A percentile compares a stretch with the other conserved stretches of the same genome.
phyloP scores from a whole-genome alignment of 1,140 invertebrate species.

The Hetaerina americana region DNA sequence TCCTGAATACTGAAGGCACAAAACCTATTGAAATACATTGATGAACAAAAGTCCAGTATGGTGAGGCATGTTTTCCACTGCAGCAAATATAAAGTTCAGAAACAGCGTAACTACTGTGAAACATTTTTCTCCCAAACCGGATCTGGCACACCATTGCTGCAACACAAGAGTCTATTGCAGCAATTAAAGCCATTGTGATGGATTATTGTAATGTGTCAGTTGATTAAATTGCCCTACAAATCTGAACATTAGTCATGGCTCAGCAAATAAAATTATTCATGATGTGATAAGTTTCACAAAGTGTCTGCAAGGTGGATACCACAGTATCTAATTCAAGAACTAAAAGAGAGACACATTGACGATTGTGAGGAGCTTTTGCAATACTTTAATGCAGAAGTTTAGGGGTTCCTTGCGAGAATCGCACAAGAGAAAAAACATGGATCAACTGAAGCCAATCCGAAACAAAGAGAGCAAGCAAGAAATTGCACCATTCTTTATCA shows the following conservation, averaged over 20 bases:
- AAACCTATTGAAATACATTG: constrained; percentile 9
- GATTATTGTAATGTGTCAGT: neutral
- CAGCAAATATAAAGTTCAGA: constrained; percentile 4
- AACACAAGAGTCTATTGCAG: neutral
- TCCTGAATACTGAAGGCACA: constrained; percentile 5
- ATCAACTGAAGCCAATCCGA: neutral
- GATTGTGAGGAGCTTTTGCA: constrained; percentile 7
- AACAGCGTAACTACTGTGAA: neutral
- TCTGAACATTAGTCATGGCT: neutral
- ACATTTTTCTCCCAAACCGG: neutral
- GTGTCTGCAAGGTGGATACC: neutral
- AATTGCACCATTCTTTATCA: constrained; percentile 4
- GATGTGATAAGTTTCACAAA: neutral
- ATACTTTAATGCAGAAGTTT: neutral
- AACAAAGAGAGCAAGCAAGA: constrained; percentile 8
- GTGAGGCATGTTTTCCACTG: constrained; percentile 2
- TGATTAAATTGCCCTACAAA: neutral
- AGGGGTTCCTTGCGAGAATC: constrained; percentile 1
- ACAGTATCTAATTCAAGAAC: neutral
- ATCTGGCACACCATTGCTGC: neutral
- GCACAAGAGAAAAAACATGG: constrained; percentile 7
- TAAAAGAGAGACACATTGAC: neutral
- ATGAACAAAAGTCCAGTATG: constrained; percentile 7
- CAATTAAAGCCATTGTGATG: neutral
- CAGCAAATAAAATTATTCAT: neutral